Base-by-base conservation (phyloP, 2,888 invertebrate species). In the Bugulina stolonifera region DNA sequence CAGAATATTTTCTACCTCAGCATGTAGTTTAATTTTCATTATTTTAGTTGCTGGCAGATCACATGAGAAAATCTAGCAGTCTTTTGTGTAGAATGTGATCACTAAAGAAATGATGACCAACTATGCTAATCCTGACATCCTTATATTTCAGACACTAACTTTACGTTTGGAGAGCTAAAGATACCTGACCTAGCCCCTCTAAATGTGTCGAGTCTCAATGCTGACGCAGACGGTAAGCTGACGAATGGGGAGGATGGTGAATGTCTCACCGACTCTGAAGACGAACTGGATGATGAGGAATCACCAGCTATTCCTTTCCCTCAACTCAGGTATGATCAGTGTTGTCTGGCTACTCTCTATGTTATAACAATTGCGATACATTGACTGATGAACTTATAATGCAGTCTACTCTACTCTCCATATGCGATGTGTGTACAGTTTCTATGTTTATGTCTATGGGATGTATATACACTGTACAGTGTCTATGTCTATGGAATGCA, bases 201-300 rank as follows among this genome's bases (percentile, higher is more conserved):
- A 3, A 27, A 64, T n/a, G 29, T 64, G 64, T 14, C 32, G 2
- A n/a, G 3, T 25, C 5, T 29, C 32, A 32, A 29, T 52, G 69
- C 35, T 54, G 57, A 57, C 2, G 71, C n/a, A 64, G 57, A 71
- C 55, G 54, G 18, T 71, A 55, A 52, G 69, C n/a, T n/a, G n/a
- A 72, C 35, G 52, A 72, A 43, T 14, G 73, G 71, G 64, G 73
- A 73, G 52, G 73, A 73, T 27, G 73, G 69, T 55, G 72, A 35
- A 10, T 1, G 29, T 14, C 23, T 69, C 1, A 34, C 25, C 25
- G 72, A 72, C 32, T 32, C 35, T 23, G 58, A 69, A 34, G 35
- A n/a, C 1, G 72, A 69, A 57, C 18, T 69, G 18, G n/a, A 34
- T 1, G n/a, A 52, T 0, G 71, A 71, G 22, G 71, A 70, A 3